phyloP scores from a whole-genome alignment of 1,140 invertebrate species.

The Drosophila lacteicornis region DNA sequence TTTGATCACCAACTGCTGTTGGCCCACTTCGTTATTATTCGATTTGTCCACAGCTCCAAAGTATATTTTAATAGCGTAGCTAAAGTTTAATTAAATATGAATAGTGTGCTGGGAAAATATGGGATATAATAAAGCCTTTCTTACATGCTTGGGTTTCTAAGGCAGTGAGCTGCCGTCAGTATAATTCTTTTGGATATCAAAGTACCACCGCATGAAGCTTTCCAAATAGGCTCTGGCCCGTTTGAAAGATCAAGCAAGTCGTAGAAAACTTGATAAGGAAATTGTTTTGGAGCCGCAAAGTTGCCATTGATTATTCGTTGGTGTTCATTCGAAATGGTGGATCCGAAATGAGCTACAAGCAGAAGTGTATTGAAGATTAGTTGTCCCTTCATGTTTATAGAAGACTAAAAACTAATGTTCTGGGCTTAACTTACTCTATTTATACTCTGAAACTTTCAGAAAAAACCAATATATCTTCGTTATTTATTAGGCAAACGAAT shows the following conservation, averaged over 20 bases:
- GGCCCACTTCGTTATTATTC: conserved; percentile 9
- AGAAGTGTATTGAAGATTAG: not conserved
- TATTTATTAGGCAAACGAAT: not conserved
- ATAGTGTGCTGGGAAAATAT: too few relatives aligned
- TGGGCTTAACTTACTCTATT: not conserved
- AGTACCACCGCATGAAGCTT: not conserved
- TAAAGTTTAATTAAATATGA: too few relatives aligned
- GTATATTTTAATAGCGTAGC: not conserved
- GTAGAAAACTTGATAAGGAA: conserved; percentile 23
- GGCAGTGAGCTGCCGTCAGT: conserved; percentile 30
- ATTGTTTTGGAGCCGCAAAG: conserved; percentile 7
- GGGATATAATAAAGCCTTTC: not conserved
- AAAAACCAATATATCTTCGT: too few relatives aligned
- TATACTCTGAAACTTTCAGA: not conserved
- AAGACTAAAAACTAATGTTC: not conserved
- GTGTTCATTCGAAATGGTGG: not conserved
- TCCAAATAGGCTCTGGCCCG: not conserved
- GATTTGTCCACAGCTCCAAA: conserved; percentile 17
- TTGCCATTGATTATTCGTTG: conserved; percentile 2
- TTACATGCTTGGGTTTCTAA: not conserved
- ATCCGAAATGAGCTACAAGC: not conserved
- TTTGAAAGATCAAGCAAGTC: not conserved
- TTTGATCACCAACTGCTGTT: not conserved
- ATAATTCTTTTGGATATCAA: conserved; percentile 21
- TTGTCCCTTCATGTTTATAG: not conserved